Evolutionary conservation across 1,140 invertebrate species (phyloP).

Genomic region (Hestina assimilis): DNA sequence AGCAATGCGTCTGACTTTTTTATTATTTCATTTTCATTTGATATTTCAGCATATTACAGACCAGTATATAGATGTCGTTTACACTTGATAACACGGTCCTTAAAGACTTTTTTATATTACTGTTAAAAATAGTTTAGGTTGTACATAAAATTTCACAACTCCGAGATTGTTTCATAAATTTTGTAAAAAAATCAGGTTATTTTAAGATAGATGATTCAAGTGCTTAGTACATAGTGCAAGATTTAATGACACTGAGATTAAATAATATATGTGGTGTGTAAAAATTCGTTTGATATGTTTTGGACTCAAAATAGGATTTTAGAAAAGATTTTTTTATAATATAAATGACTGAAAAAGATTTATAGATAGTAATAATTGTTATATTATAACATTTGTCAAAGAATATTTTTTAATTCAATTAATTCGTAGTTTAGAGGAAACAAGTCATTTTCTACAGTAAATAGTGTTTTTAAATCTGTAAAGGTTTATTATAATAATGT

Average conservation of each 20-base stretch:
- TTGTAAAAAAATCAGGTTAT: too few species aligned
- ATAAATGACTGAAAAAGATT: neutral
- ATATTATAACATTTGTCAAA: slow-evolving; percentile 14
- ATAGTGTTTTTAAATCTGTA: slow-evolving; percentile 5
- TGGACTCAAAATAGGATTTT: slow-evolving; percentile 8
- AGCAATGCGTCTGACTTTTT: too few species aligned
- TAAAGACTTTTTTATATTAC: slow-evolving; percentile 16
- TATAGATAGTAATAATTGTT: slow-evolving; percentile 8
- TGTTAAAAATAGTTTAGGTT: slow-evolving; percentile 30
- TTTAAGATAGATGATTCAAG: too few species aligned
- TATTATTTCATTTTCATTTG: too few species aligned
- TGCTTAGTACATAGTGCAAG: too few species aligned
- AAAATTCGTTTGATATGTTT: slow-evolving; percentile 60
- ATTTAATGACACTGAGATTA: too few species aligned
- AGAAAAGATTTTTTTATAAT: neutral
- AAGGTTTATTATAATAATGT: neutral
- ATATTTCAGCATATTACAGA: too few species aligned
- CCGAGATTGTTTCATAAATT: slow-evolving; percentile 34
- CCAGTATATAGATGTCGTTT: too few species aligned
- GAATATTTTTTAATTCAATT: neutral
- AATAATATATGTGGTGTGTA: slow-evolving; percentile 5
- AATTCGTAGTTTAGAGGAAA: neutral
- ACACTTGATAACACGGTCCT: neutral
- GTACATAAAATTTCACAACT: slow-evolving; percentile 72
- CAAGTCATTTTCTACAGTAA: slow-evolving; percentile 7